Evolutionary conservation across 2,797 vertebrate genomes (phyloP).

Genomic region (Eurystomus glaucurus): DNA sequence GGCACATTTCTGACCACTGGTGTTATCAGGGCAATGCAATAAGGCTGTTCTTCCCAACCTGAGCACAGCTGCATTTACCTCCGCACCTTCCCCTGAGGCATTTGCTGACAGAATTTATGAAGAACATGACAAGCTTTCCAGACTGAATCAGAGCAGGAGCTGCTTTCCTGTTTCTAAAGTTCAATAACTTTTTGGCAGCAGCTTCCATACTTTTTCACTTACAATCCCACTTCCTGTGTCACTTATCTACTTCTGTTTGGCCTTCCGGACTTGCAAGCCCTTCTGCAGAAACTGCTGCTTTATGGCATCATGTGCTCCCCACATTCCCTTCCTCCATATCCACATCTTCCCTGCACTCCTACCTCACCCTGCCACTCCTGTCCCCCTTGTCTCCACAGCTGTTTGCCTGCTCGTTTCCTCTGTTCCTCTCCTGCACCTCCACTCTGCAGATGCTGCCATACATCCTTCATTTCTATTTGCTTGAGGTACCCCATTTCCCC

Average conservation of each 20-base stretch:
- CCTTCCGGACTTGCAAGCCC: not conserved
- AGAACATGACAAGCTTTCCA: not conserved
- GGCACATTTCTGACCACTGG: accelerated
- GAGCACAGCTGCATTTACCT: not conserved
- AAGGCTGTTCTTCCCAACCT: not conserved
- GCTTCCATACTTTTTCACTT: not conserved
- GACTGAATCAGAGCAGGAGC: not conserved
- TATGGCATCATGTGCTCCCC: constrained; percentile 39
- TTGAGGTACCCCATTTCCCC: not conserved
- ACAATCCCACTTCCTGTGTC: not conserved
- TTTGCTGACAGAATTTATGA: not conserved
- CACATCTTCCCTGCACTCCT: not conserved
- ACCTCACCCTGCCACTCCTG: not conserved
- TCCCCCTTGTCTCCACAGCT: not conserved
- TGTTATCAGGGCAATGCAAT: not conserved
- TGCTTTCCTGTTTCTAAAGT: constrained; percentile 1
- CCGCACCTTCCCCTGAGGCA: not conserved
- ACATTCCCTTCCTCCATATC: not conserved
- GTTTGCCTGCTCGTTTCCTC: not conserved
- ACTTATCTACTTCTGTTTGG: not conserved
- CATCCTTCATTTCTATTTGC: not conserved
- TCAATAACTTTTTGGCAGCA: constrained; percentile 1
- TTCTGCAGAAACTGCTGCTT: not conserved
- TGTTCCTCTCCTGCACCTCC: accelerated
- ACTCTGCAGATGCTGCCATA: not conserved